Base-by-base conservation (phyloP, 2,113 vertebrate species). In the Catharus minimus region DNA sequence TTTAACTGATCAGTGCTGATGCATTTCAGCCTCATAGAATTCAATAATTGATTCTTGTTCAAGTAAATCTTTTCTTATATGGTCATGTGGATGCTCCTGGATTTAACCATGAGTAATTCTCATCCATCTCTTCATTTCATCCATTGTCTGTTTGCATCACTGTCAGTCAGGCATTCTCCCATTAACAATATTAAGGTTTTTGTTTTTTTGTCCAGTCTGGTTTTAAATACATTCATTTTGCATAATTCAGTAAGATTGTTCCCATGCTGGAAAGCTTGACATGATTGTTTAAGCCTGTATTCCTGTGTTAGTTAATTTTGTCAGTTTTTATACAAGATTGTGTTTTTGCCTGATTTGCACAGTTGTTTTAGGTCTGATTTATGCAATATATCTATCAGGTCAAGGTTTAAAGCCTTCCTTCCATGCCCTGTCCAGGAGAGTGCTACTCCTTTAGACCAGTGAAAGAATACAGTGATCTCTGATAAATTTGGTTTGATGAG, bases 21-120 rank as follows among this genome's bases (percentile, higher is more conserved):
- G 38, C 24, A 15, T 81, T 66, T 74, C 27, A 62, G 32, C 56
- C 15, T 56, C 11, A 8, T 15, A 26, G 23, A 52, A n/a, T 49
- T 22, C 50, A 72, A 2, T 19, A 27, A 41, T 47, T 43, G 52
- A 20, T 87, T 60, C 30, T 76, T 71, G 6, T 44, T 90, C 49
- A 28, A 65, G 18, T 19, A 53, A 16, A 43, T 27, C 17, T n/a
- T 11, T n/a, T 86, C 17, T 28, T 32, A 33, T 0, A 0, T 39
- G 36, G 17, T 57, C 6, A 2, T n/a, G 28, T 67, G 49, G 32
- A 32, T 68, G 32, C 32, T 84, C 23, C 57, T 88, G 56, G 16
- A 43, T 53, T 49, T 81, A 60, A 44, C 38, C 11, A 2, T 26
- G 44, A 49, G 26, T 7, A 68, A 12, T 15, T 47, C 36, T 84